These are phyloP conservation scores for Engraulis encrasicolus DNA, from an alignment of 2,113 vertebrate genomes.

Conservation along the genomic window DNA sequence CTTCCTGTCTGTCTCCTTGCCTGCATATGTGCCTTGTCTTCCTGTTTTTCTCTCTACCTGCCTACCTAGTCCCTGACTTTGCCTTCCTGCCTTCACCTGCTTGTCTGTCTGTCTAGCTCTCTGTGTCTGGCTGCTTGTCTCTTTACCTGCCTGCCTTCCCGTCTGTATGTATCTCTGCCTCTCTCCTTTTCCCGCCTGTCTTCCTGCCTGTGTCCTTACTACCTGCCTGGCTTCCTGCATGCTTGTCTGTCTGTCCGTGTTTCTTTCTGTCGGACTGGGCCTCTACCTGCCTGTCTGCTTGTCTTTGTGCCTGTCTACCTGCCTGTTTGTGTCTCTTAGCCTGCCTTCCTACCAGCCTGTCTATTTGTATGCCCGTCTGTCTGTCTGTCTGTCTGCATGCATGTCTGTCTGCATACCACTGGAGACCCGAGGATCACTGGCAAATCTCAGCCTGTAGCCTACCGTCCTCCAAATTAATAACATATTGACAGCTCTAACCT, in stretches of 20 bases:
- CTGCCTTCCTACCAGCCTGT: neutral
- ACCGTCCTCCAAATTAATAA: neutral
- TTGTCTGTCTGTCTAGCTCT: too few relatives aligned
- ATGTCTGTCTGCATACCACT: neutral
- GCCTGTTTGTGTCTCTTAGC: neutral
- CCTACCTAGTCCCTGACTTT: too few relatives aligned
- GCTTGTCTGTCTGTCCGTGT: neutral
- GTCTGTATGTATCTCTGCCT: too few relatives aligned
- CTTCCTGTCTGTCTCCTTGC: too few relatives aligned
- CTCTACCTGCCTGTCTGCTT: neutral
- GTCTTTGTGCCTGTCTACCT: neutral
- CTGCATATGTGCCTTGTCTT: too few relatives aligned
- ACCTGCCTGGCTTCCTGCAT: too few relatives aligned
- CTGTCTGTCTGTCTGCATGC: neutral
- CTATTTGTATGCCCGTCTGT: neutral
- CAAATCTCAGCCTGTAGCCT: constrained; percentile 7
- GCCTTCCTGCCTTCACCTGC: too few relatives aligned
- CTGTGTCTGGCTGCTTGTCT: too few relatives aligned
- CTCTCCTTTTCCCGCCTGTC: neutral
- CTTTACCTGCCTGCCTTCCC: neutral
- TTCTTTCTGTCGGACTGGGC: too few relatives aligned
- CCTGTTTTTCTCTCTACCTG: too few relatives aligned
- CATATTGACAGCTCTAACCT: constrained; percentile 13
- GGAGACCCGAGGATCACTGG: neutral
- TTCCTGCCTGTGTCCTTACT: neutral